These are phyloP conservation scores for Passer domesticus DNA, from an alignment of 2,113 vertebrate genomes.

Conservation along the genomic window DNA sequence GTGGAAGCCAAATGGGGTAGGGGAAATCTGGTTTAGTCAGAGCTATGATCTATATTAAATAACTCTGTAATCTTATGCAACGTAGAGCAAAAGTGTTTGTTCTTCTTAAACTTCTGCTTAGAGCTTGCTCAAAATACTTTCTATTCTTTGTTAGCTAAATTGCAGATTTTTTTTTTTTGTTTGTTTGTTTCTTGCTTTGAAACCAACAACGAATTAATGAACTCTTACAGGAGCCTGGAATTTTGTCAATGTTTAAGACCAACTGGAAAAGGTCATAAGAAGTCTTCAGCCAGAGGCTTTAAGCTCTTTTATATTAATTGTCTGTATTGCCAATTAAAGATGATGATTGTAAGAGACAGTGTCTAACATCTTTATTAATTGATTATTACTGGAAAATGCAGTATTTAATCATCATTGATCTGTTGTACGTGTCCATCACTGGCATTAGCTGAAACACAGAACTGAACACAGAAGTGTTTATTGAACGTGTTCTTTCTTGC, in stretches of 20 bases:
- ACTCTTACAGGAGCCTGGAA: not conserved
- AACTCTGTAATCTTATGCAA: not conserved
- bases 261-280: not conserved
- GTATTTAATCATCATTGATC: conserved; percentile 37
- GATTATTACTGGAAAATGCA: conserved; percentile 17
- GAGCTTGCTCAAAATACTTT: not conserved
- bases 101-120: not conserved
- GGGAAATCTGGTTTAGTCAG: not conserved
- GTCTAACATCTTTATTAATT: conserved; percentile 22
- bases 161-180: not conserved
- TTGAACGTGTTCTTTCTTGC: not conserved
- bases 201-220: not conserved
- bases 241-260: not conserved
- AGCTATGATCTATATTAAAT: not conserved
- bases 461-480: not conserved
- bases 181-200: not conserved
- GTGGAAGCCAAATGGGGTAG: not conserved
- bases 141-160: not conserved
- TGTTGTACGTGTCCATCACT: not conserved
- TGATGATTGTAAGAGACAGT: not conserved
- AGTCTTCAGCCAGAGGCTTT: not conserved
- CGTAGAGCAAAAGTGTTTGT: not conserved
- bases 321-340: not conserved
- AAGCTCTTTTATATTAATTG: not conserved
- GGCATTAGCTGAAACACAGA: not conserved